Conservation (phyloP, 2,888 invertebrate genomes). For the Eristalis intricaria region DNA sequence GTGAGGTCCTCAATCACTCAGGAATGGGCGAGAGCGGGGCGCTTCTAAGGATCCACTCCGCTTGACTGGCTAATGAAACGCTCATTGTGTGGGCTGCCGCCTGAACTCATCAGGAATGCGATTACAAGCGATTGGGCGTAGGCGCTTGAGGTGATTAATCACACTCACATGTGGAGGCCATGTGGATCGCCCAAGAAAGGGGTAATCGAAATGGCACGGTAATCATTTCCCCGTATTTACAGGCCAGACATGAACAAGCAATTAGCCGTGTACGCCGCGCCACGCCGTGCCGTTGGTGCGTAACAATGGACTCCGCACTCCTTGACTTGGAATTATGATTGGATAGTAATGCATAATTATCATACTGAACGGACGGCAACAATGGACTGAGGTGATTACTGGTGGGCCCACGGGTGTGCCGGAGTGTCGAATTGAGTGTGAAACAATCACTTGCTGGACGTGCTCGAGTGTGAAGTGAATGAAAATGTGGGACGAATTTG, state of each 20-base stretch:
- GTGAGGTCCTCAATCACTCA: not conserved
- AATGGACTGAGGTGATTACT: conserved; percentile 1
- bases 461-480: not conserved
- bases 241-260: conserved; percentile 33
- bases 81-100: conserved; percentile 1
- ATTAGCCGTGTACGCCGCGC: conserved; percentile 16
- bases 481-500: not conserved
- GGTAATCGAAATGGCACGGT: conserved; percentile 13
- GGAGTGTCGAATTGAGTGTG: not conserved
- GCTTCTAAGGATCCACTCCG: not conserved
- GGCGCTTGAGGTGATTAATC: conserved; percentile 28
- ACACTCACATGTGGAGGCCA: not conserved
- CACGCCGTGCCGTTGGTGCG: not conserved
- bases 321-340: conserved; percentile 33
- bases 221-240: conserved; percentile 19
- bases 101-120: conserved; percentile 1
- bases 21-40: not conserved
- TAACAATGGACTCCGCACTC: conserved; percentile 21
- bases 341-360: conserved; percentile 20
- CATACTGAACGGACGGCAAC: not conserved
- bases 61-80: conserved; percentile 36
- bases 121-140: conserved; percentile 27
- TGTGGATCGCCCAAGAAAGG: not conserved
- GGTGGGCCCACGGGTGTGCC: not conserved
- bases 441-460: not conserved